A percentile compares a stretch with the other conserved stretches of the same genome.
Evolutionary conservation across 1,140 invertebrate species (phyloP).

Genomic region (Psix sp.): DNA sequence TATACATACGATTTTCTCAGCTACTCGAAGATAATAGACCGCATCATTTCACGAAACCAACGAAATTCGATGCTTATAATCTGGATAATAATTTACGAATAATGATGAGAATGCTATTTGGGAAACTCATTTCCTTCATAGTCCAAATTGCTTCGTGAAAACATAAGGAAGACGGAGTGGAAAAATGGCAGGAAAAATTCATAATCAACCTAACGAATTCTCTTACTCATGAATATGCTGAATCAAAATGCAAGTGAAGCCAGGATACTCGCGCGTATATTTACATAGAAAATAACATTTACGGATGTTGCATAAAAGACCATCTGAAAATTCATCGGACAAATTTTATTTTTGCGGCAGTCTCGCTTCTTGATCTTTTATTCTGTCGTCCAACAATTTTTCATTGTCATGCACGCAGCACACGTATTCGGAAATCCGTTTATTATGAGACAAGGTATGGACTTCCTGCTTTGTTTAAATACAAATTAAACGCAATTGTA

Average conservation of each 20-base stretch:
- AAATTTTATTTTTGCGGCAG: slow-evolving; percentile 33
- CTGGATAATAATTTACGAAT: slow-evolving; percentile 8
- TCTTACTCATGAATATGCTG: slow-evolving; percentile 58
- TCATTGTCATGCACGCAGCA: slow-evolving; percentile 5
- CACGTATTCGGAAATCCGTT: slow-evolving; percentile 10
- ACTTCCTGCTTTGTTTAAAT: slow-evolving; percentile 10
- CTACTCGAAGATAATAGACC: no score
- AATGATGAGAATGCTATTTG: slow-evolving; percentile 14
- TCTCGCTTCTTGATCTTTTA: slow-evolving; percentile 30
- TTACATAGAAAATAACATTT: slow-evolving; percentile 61
- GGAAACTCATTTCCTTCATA: slow-evolving; percentile 25
- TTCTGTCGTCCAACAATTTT: slow-evolving; percentile 25
- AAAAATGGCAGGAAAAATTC: slow-evolving; percentile 29
- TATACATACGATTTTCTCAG: no score
- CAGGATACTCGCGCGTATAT: slow-evolving; percentile 35
- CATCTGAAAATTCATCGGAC: slow-evolving; percentile 54
- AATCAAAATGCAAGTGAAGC: slow-evolving; percentile 55
- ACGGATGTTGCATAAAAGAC: slow-evolving; percentile 54
- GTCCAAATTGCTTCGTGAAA: slow-evolving; percentile 7
- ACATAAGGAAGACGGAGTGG: neutral
- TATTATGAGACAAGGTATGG: slow-evolving; percentile 34
- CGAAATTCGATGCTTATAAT: neutral
- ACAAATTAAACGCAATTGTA: no score
- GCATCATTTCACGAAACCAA: no score
- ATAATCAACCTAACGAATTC: slow-evolving; percentile 50